These are phyloP conservation scores for Cecidostiba fungosa DNA, from an alignment of 2,888 invertebrate species.

Conservation along the genomic window DNA sequence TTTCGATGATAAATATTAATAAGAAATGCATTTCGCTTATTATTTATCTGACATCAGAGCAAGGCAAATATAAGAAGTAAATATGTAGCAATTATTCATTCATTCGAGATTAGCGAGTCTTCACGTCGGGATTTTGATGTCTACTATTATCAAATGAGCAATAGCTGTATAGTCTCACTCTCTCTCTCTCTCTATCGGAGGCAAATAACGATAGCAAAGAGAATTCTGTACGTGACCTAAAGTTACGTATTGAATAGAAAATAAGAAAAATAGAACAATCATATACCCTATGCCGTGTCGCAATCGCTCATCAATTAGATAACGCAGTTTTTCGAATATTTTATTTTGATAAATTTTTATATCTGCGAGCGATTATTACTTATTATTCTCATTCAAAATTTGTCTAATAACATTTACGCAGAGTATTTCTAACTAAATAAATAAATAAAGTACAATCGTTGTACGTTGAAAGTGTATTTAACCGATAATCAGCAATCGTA, in stretches of 20 bases:
- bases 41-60: background rate
- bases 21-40: background rate
- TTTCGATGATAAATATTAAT: background rate
- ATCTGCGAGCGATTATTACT: background rate
- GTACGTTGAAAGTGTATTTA: no score
- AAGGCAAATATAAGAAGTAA: background rate
- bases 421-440: background rate
- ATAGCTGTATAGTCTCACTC: constrained; percentile 26
- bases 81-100: constrained; percentile 10
- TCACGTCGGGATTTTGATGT: background rate
- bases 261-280: constrained; percentile 33
- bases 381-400: background rate
- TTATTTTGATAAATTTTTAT: background rate
- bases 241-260: constrained; percentile 39
- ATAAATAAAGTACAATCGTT: no score
- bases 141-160: constrained; percentile 24
- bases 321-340: background rate
- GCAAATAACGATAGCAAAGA: constrained; percentile 30
- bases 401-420: background rate
- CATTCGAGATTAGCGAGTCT: background rate
- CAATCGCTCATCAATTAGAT: constrained; percentile 30
- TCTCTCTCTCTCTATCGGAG: no score
- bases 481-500: no score
- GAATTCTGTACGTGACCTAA: constrained; percentile 19
- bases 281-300: background rate